Evolutionary conservation across 1,140 invertebrate species (phyloP), one percentile per base, ranked within the genome.

Genomic region (Rhagoletis zephyria): DNA sequence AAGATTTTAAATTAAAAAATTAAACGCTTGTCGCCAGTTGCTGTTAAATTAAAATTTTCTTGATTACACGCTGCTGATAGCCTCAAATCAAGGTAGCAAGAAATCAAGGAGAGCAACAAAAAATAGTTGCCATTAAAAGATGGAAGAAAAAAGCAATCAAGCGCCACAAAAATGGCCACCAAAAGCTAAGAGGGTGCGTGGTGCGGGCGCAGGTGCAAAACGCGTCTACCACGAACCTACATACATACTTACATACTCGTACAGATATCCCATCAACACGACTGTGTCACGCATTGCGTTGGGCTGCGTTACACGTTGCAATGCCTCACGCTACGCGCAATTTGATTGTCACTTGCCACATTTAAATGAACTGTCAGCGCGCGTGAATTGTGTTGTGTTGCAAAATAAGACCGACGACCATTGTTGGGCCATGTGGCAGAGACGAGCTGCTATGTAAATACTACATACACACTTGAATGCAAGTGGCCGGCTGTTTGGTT

Each of bases 281-380:
- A 56, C 1, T 2, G 51, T 30, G 42, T 3, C 67, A 74, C 67
- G 67, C 67, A 74, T 74, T 74, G 67, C 67, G 67, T 74, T 48
- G 67, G 12, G 16, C 42, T 74, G 67, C 67, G 67, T 74, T 48
- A 42, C 42, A 48, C 42, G 42, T 74, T 67, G 30, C 10, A 67
- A 40, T 9, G 12, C 67, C 14, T 74, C 42, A 42, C 67, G 67
- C 67, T 74, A 74, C 12, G 40, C 42, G 12, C 67, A 74, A 45
- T 74, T 74, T 74, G 67, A 74, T 74, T 74, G 67, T 74, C 67
- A 74, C 67, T 74, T 74, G 67, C 67, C 67, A 74, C 67, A 74
- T 74, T 74, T 48, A 67, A 74, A 74, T 74, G 42, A 14, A 48
- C 42, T 74, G 67, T 48, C 67, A 74, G 67, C 42, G 42, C 42